Conservation (phyloP, 2,888 invertebrate species). For the Fragum fragum region DNA sequence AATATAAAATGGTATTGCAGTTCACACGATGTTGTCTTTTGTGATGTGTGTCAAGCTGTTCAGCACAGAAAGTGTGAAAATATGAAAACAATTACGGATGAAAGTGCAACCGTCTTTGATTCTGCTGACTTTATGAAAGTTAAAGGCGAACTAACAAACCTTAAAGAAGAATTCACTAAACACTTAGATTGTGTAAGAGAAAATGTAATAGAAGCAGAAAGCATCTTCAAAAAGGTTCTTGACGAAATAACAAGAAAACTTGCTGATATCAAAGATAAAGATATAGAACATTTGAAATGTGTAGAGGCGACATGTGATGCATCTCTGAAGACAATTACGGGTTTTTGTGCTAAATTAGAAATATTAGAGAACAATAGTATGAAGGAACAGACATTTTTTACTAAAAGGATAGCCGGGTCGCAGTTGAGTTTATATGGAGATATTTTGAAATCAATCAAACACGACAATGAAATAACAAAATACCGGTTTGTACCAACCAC, state of each 20-base stretch:
- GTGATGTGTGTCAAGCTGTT: not conserved
- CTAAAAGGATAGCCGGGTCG: not conserved
- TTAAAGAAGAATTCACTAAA: not conserved
- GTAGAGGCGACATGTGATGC: not conserved
- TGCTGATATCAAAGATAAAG: not conserved
- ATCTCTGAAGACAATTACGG: not conserved
- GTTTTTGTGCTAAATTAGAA: not conserved
- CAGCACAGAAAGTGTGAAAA: slow-evolving; percentile 7
- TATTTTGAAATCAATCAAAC: not conserved
- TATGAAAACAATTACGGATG: not conserved
- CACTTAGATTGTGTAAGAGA: not conserved
- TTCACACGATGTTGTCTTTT: not conserved
- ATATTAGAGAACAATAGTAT: not conserved
- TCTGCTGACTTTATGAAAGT: not conserved
- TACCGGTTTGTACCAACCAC: not conserved
- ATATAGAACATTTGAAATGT: not conserved
- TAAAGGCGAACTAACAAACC: not conserved
- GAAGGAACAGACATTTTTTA: not conserved
- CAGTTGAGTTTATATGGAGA: not conserved
- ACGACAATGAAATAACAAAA: not conserved
- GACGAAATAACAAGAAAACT: not conserved
- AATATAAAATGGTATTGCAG: not conserved
- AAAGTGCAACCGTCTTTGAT: not conserved
- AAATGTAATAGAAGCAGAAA: not conserved
- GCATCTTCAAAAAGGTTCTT: not conserved